Base-by-base conservation (phyloP, 2,888 invertebrate genomes). In the Neoaliturus tenellus region DNA sequence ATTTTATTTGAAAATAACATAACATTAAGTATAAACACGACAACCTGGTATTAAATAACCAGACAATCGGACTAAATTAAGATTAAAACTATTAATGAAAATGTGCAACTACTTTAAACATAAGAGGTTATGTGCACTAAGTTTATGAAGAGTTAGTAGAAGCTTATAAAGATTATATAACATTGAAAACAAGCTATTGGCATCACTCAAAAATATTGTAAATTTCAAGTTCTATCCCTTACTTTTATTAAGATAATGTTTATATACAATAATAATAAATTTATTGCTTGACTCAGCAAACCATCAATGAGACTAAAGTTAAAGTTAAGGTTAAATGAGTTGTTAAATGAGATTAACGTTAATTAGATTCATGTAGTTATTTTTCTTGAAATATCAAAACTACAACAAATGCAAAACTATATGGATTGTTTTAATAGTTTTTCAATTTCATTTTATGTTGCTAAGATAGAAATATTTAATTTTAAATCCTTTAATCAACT, bases 51-150 rank as follows among this genome's bases (percentile, higher is more conserved):
- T 44, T 8, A 8, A 51, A 51, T 6, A 48, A 17, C 48, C 48
- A 17, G 10, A 8, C 48, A 48, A 58, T 10, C 51, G 10, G n/a
- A 51, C 12, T 62, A 14, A 62, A 62, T 28, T 31, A 31, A 62
- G 28, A 62, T 62, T 28, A 62, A 62, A 62, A 62, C 62, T 62
- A 51, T 62, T 31, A 62, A 67, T 17, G 1, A 39, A 35, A 71
- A 20, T 39, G 71, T 71, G 71, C 71, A 71, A 39, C 71, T 71
- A 67, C 67, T 17, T 20, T 17, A 67, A 71, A 71, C 71, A 71
- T 71, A 71, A 71, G 41, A 39, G 71, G 71, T 71, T 71, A 71
- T 71, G 71, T 71, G 71, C 71, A 71, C 71, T 39, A 71, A 39
- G 4, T 71, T 71, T 62, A 12, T 12, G 62, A 62, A 28, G 28